Evolutionary conservation across 1,140 invertebrate genomes (phyloP).

Genomic region (Zaprionus inermis): DNA sequence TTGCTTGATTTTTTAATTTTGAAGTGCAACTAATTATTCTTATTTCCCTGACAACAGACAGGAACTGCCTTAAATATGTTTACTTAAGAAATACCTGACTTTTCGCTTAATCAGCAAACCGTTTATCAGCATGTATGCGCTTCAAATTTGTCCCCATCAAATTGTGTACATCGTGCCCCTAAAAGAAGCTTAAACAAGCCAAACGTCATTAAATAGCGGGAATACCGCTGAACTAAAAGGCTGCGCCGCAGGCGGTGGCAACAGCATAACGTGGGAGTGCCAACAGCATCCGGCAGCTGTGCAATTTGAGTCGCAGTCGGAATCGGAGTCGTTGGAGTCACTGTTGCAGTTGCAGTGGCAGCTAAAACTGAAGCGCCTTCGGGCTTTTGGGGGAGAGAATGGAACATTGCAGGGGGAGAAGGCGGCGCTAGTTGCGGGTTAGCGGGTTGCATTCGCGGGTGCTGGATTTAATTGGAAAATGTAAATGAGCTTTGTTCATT

Average conservation of each 20-base stretch:
- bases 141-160: not conserved
- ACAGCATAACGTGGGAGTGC: slow-evolving; percentile 32
- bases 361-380: slow-evolving; percentile 17
- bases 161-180: not conserved
- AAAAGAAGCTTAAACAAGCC: not conserved
- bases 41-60: too few relatives aligned
- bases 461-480: slow-evolving; percentile 81
- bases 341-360: slow-evolving; percentile 18
- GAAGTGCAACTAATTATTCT: too few relatives aligned
- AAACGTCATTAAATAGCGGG: slow-evolving; percentile 38
- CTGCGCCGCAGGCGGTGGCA: not conserved
- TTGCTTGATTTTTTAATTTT: too few relatives aligned
- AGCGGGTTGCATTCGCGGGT: slow-evolving; percentile 34
- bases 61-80: too few relatives aligned
- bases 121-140: not conserved
- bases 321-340: slow-evolving; percentile 1
- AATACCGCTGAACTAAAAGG: slow-evolving; percentile 21
- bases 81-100: too few relatives aligned
- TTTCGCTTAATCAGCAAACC: too few relatives aligned
- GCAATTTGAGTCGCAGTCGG: slow-evolving; percentile 50
- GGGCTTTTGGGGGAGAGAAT: slow-evolving; percentile 17
- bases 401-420: not conserved
- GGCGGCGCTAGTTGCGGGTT: too few relatives aligned
- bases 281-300: slow-evolving; percentile 65
- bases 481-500: slow-evolving; percentile 82